Evolutionary conservation across 2,113 vertebrate species (phyloP), one percentile per base, ranked within the genome.

Genomic region (Cyanocitta stelleri): DNA sequence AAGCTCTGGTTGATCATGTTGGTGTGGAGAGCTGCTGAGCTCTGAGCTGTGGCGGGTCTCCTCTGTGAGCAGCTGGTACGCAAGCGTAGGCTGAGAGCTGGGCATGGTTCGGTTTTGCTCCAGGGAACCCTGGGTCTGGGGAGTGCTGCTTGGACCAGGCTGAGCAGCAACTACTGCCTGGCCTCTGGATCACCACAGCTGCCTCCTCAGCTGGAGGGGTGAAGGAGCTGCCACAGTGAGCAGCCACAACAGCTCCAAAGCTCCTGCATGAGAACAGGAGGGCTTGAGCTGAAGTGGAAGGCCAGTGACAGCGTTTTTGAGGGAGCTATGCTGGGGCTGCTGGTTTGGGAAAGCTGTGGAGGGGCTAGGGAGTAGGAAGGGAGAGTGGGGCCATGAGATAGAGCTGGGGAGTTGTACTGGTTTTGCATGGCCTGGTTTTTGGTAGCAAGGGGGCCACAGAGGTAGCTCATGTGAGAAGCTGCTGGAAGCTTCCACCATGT

Each of bases 81-180:
- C 0, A 1, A 80, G 52, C 8, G 4, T 6, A 68, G 26, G 30
- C 39, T 0, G 0, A 56, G 35, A 43, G 9, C 33, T 52, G 22
- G 19, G 1, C 1, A 0, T 10, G 26, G 24, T 20, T 33, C 0
- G 0, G 33, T 35, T 55, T 51, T 8, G 12, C 35, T 7, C 16
- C 3, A 2, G 51, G 20, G 44, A 71, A 1, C 4, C 10, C 18
- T 0, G 1, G 33, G 12, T 33, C 20, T 43, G 54, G 17, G 32
- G 23, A 44, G 9, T 0, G 0, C 19, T 49, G 43, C 56, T 27
- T 9, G 32, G 29, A 7, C 9, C 0, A 0, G 30, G 39, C 14
- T 20, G 15, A 62, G 54, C 55, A 56, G 33, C 18, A 39, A 3
- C 20, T 3, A 1, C 17, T 3, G 5, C 29, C 13, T 0, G 0